Conservation (phyloP, 2,888 invertebrate genomes). For the Leptogaster cylindrica region DNA sequence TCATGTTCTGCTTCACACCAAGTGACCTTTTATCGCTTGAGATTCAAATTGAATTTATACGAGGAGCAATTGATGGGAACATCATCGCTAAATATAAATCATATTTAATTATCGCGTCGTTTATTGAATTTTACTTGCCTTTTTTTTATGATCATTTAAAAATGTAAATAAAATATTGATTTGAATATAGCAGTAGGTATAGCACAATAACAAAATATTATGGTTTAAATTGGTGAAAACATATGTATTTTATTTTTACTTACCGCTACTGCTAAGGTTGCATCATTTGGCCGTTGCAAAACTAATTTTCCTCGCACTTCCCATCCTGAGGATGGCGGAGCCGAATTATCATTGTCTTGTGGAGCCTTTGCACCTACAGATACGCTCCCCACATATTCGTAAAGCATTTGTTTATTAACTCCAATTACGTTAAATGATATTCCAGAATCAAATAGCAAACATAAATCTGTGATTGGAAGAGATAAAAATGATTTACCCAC, state of each 20-base stretch:
- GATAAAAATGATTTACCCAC: no score
- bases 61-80: conserved; percentile 16
- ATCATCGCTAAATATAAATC: conserved; percentile 45
- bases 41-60: conserved; percentile 49
- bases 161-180: not conserved
- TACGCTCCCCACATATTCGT: conserved; percentile 61
- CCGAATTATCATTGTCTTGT: conserved; percentile 57
- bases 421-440: conserved; percentile 59
- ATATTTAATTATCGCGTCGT: conserved; percentile 16
- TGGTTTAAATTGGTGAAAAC: not conserved
- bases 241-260: conserved; percentile 53
- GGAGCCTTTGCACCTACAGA: conserved; percentile 60
- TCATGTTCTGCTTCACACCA: no score
- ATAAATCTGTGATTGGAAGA: conserved; percentile 24
- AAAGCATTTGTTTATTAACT: conserved; percentile 61
- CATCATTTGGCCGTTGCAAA: conserved; percentile 56
- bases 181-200: not conserved
- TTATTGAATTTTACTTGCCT: conserved; percentile 16
- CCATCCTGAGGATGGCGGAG: conserved; percentile 60
- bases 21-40: conserved; percentile 3
- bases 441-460: conserved; percentile 51
- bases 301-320: conserved; percentile 60
- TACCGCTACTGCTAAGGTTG: conserved; percentile 59
- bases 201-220: not conserved
- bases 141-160: no score